Base-by-base conservation (phyloP, 2,797 vertebrate species). In the Percopsis omiscomaycus region DNA sequence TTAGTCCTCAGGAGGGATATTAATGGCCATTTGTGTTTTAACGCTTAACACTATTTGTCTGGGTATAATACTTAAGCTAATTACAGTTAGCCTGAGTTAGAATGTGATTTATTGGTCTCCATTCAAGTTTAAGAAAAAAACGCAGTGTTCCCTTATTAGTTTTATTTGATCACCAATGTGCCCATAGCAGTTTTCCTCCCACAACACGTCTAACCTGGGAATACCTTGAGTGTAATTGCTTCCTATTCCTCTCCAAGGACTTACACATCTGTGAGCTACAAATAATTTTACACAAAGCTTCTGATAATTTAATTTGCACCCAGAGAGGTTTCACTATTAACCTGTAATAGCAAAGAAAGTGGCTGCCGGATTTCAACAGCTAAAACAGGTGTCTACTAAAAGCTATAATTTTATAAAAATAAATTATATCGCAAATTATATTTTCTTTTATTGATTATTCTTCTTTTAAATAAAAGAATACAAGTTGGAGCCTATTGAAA, bases 271-370 rank as follows among this genome's bases (percentile, higher is more conserved):
- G 47, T 60, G 69, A 70, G 60, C 66, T 83, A 74, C 84, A 81
- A 77, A 80, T 79, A 62, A 77, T 83, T 90, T 87, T 85, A 87
- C 80, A 87, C 88, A 86, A 85, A 88, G 83, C 81, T 81, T 74
- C 62, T 74, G 81, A 86, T 90, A 82, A 89, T 91, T 90, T 85
- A 84, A 91, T 90, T 87, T 86, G 66, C 79, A 82, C 73, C 77
- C 58, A 54, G 88, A 77, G 86, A 88, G 82, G 67, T 66, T 49
- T 83, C 69, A 74, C 71, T 70, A 61, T 87, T 74, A 70, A 66
- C 27, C 65, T 75, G 68, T 86, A 85, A 88, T 79, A 84, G 77
- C 84, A 86, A 86, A 78, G 62, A 69, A 78, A 84, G 73, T 78
- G 78, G 72, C 71, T 81, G 77, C 80, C 72, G 84, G 73, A 82